Percentiles rank a stretch among this genome's conserved stretches.
Conservation (phyloP, 2,113 vertebrate species). For the Rattus norvegicus region GRCr8 NC_086039.1:132417001-132417500, state of each 20-base stretch:
- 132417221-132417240: conserved; percentile 61
- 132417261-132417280: conserved; percentile 5
- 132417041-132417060: too few relatives aligned
- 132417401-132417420: background rate
- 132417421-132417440: background rate
- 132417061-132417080: too few relatives aligned
- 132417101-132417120: conserved; percentile 2
- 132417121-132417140: conserved; percentile 62
- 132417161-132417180: conserved; percentile 62
- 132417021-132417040: too few relatives aligned
- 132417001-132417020: too few relatives aligned
- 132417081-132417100: background rate
- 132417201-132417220: conserved; percentile 35
- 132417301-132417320: conserved; percentile 37
- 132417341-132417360: background rate
- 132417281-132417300: conserved; percentile 41
- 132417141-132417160: conserved; percentile 66
- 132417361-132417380: background rate
- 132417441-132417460: background rate
- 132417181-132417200: conserved; percentile 56
- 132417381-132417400: background rate
- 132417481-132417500: background rate
- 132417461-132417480: background rate
- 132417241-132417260: conserved; percentile 30
- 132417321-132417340: background rate